phyloP scores from a whole-genome alignment of 2,888 invertebrate species.

The Stenotaenia linearis region DNA sequence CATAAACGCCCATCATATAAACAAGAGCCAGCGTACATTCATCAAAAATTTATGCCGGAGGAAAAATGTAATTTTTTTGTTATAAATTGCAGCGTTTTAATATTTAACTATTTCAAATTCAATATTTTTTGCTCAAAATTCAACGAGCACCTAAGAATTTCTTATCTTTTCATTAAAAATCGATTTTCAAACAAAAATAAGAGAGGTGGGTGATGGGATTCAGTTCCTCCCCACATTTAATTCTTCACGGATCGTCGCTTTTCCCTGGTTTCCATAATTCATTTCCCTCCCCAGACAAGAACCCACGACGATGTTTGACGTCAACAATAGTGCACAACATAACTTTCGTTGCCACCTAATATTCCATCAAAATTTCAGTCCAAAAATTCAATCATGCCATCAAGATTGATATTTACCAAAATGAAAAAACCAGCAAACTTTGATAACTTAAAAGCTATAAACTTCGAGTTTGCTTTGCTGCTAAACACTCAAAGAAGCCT shows the following conservation, averaged over 20 bases:
- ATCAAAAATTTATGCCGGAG: not conserved
- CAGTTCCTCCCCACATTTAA: conserved; percentile 21
- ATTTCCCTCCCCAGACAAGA: not conserved
- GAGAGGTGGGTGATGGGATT: not conserved
- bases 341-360: not conserved
- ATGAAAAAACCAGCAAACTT: too few species aligned
- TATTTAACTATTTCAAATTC: not conserved
- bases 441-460: too few species aligned
- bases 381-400: not conserved
- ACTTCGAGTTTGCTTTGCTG: too few species aligned
- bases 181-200: conserved; percentile 14
- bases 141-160: conserved; percentile 1
- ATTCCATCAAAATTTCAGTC: not conserved
- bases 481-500: too few species aligned
- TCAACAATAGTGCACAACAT: not conserved
- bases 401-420: too few species aligned
- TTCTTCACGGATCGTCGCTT: conserved; percentile 13
- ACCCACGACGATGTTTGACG: not conserved
- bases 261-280: conserved; percentile 17
- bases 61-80: not conserved
- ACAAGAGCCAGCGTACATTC: not conserved
- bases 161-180: conserved; percentile 21
- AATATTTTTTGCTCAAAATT: not conserved
- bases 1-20: conserved; percentile 17
- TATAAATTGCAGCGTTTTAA: not conserved